phyloP scores from a whole-genome alignment of 2,888 invertebrate species.

The Galerucella calmariensis region DNA sequence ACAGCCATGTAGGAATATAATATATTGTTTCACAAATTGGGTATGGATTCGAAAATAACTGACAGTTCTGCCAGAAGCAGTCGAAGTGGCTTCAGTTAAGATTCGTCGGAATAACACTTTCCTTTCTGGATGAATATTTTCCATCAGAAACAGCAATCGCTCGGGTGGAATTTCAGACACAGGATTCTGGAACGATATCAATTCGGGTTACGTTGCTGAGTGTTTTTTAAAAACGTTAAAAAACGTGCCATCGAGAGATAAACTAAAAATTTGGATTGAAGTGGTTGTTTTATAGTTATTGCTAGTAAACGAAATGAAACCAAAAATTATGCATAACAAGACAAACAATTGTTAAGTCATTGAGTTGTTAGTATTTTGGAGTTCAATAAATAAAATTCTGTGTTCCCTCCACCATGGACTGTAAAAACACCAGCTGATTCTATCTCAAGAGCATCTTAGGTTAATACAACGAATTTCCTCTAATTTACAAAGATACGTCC shows the following conservation, averaged over 20 bases:
- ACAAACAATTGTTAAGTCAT: too few relatives aligned
- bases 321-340: too few relatives aligned
- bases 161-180: slow-evolving; percentile 23
- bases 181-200: slow-evolving; percentile 13
- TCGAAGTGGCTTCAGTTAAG: slow-evolving; percentile 14
- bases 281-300: too few relatives aligned
- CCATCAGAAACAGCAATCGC: slow-evolving; percentile 29
- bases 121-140: slow-evolving; percentile 22
- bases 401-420: too few relatives aligned
- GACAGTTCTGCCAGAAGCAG: slow-evolving; percentile 30
- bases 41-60: slow-evolving; percentile 32
- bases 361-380: too few relatives aligned
- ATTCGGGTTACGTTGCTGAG: background rate
- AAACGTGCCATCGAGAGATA: background rate
- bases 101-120: slow-evolving; percentile 23
- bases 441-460: too few relatives aligned
- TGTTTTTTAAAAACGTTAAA: slow-evolving; percentile 9
- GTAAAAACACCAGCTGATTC: too few relatives aligned
- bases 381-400: too few relatives aligned
- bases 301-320: too few relatives aligned
- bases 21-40: slow-evolving; percentile 37
- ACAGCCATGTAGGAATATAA: slow-evolving; percentile 15
- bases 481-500: too few relatives aligned
- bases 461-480: too few relatives aligned
- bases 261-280: background rate